Evolutionary conservation across 2,113 vertebrate species (phyloP), one percentile per base, ranked within the genome.

Genomic region (Microtus pennsylvanicus): DNA sequence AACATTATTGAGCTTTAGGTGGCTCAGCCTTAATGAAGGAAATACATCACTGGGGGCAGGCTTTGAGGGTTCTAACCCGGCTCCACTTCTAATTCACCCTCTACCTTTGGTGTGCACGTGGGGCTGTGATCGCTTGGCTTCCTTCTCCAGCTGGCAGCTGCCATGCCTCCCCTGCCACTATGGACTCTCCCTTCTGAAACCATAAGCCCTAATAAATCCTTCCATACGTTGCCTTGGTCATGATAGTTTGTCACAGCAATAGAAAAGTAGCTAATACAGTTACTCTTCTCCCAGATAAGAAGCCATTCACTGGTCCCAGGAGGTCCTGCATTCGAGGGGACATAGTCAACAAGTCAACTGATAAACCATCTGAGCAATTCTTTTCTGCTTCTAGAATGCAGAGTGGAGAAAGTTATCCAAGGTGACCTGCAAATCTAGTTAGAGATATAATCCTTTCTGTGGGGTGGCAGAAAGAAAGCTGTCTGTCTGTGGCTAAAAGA

Each of bases 201-300:
- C 24, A 11, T 63, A 30, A 42, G n/a, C 24, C 3, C 58, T 63
- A 42, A 42, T 45, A 63, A 63, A 63, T 63, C n/a, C n/a, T 24
- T 81, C 78, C 8, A 26, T 28, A 30, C 0, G 2, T 42, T 85
- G 38, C 58, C n/a, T 38, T 42, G 38, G 58, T 83, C 24, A 30
- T 17, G 55, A 42, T 42, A 30, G 13, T 16, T 85, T 30, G 45
- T 42, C 81, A 65, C 81, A 63, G 58, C 24, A 10, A 28, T 17
- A 65, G 58, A 83, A 28, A 83, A 65, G 2, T 42, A 30, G 19
- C 26, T 63, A 45, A 85, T 16, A 47, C 28, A 91, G 94, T 82
- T 61, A 91, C 7, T 26, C 10, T 89, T 28, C 28, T 94, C 85
- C n/a, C 87, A 94, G 89, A 65, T 28, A 76, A 94, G 45, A 42